Evolutionary conservation across 53 echinoderm and acorn worm species (phyloP), one percentile per base, ranked within the genome.

Genomic region (Paracentrotus lividus): DNA sequence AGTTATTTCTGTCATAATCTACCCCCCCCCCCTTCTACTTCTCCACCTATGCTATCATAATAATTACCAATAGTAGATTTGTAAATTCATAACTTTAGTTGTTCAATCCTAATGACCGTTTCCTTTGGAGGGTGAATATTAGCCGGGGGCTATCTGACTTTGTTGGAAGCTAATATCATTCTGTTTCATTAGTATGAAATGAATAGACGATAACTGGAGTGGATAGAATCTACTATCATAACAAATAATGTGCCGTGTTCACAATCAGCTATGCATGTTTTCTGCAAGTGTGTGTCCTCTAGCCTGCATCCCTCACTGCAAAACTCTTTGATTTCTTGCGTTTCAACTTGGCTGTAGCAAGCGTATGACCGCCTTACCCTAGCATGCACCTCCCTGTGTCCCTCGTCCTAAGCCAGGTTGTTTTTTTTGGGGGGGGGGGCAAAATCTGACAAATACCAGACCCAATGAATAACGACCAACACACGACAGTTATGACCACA

Each of bases 81-180:
- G 44, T 81, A 81, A 81, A 81, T 81, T 81, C n/a, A 81, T 81
- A 81, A 81, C 44, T 81, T 81, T 9, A 81, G 27, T 81, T 81
- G 44, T 45, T 81, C 44, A 24, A 47, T 81, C 81, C 5, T 81
- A 81, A 81, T 81, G 81, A 81, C 81, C 81, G 12, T 81, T 49
- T 47, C 47, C 81, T 81, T 81, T 81, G 42, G 26, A 45, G 26
- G 81, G 81, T 47, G 47, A 81, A 47, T 45, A 45, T 81, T 81
- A 47, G 81, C 81, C 81, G 26, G 26, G 44, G 81, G 81, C n/a
- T 81, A 14, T 81, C 47, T 81, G n/a, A 81, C 47, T 81, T 26
- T 8, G 81, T 81, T n/a, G 81, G 24, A 81, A 81, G 81, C 81
- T 81, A 81, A 81, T 45, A 14, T 81, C 44, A 44, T 47, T 47